These are phyloP conservation scores for Aphelinus certus DNA, from an alignment of 1,140 invertebrate genomes.

Conservation along the genomic window DNA sequence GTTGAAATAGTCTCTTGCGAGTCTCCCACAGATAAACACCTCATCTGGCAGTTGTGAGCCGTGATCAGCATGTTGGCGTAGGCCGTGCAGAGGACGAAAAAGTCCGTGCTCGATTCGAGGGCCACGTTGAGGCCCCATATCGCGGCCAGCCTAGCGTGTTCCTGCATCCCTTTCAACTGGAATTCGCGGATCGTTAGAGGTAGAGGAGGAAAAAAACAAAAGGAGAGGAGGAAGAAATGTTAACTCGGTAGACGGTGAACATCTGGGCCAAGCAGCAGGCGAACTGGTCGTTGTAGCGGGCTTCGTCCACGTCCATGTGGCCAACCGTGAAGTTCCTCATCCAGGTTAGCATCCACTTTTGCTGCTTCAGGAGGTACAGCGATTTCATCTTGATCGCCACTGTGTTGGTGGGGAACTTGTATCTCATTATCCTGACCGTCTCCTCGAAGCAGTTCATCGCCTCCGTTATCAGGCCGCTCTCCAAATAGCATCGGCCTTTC, in stretches of 20 bases:
- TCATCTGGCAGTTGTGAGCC: conserved; percentile 44
- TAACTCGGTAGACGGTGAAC: conserved; percentile 62
- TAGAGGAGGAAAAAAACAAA: too few species aligned
- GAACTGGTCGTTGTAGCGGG: conserved; percentile 63
- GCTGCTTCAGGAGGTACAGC: conserved; percentile 48
- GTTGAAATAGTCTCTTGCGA: neutral
- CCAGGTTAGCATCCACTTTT: conserved; percentile 46
- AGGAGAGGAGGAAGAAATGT: neutral
- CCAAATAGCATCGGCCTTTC: conserved; percentile 59
- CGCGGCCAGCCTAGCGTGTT: conserved; percentile 66
- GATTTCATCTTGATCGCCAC: conserved; percentile 54
- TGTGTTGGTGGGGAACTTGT: conserved; percentile 57
- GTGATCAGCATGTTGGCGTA: conserved; percentile 67
- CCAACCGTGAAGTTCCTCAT: conserved; percentile 30
- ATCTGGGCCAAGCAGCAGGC: conserved; percentile 63
- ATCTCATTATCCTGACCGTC: conserved; percentile 55
- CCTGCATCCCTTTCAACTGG: conserved; percentile 55
- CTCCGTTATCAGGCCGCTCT: conserved; percentile 56
- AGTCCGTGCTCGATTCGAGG: conserved; percentile 62
- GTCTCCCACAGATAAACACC: neutral
- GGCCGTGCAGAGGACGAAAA: conserved; percentile 64
- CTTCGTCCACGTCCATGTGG: conserved; percentile 30
- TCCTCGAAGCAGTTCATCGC: conserved; percentile 51
- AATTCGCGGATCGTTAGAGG: too few species aligned
- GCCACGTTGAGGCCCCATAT: conserved; percentile 67